Evolutionary conservation across 2,888 invertebrate species (phyloP), one percentile per base, ranked within the genome.

Genomic region (Nycteola revayana): DNA sequence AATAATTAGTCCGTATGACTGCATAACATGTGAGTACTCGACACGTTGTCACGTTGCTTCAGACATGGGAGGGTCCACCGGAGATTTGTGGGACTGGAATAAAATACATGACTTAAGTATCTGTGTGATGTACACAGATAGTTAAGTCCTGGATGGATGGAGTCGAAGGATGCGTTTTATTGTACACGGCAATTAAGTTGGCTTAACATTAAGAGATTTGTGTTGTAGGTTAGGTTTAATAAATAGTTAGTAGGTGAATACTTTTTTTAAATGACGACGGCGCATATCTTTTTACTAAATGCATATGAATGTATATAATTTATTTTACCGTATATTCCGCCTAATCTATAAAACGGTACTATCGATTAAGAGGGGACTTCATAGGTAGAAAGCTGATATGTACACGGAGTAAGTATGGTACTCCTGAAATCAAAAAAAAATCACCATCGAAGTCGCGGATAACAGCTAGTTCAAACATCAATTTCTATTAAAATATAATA

Each of bases 31-130:
- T 72, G 76, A 77, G 69, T 71, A 66, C 74, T 72, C 69, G 77
- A 81, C 83, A 78, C 73, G 74, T 77, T 70, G 75, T 59, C 83
- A 78, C 74, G 74, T 77, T n/a, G n/a, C n/a, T 71, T 74, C 59
- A 74, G 81, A 75, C 76, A 75, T 75, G 83, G 65, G 84, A 82
- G 75, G 83, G 79, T 75, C 69, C 74, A 66, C 48, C 55, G 7
- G 80, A 86, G 87, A 87, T 87, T 87, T 87, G 85, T 87, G 78
- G 79, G 74, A 72, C 66, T 73, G 69, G 70, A 75, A 77, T 82
- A 78, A 77, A 75, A 75, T 72, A 74, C 62, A 64, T 54, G 63
- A 66, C 66, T 69, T 64, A 71, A 49, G 54, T 52, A 36, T 67
- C 60, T 57, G 50, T 46, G 41, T 42, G 54, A 58, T 60, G 49